Evolutionary conservation across 2,113 vertebrate species (phyloP), one percentile per base, ranked within the genome.

Genomic region (Lichenostomus cassidix): DNA sequence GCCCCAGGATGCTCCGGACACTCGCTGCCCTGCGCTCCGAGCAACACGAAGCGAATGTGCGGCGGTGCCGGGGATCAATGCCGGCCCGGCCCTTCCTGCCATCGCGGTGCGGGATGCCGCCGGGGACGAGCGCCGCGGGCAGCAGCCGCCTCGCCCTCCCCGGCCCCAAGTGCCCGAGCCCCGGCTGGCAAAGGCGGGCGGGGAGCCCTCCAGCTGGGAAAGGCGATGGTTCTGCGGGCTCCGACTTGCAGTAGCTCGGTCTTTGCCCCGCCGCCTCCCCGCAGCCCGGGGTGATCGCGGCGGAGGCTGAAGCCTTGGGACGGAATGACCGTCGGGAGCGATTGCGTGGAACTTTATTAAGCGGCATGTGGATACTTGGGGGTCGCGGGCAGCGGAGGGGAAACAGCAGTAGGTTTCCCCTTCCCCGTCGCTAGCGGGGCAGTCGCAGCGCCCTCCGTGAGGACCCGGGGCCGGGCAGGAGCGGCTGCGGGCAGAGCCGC

Each of bases 11-110:
- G 0, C 3, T 3, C 12, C 2, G 8, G 24, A 14, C 4, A 5
- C 15, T 16, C 31, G 0, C 2, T 10, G 41, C 11, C 14, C 52
- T 3, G 15, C 1, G 5, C 5, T 10, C 11, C 4, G 17, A 4
- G 12, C 55, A 29, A 2, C 25, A 0, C 7, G 19, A 5, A 0
- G 8, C 1, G 58, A 1, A 1, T 1, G 24, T 4, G 12, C 23
- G 52, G 22, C 3, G 18, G 12, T 28, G 41, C 56, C 15, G 1
- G 6, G 25, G 23, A 11, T 37, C 6, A 10, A 52, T 16, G 21
- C 16, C 44, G 21, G 12, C 1, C 19, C 16, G 2, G 5, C 39
- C 7, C 6, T 24, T 25, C 20, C 76, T 31, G 9, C 27, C 11
- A 1, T 2, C 3, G 10, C 23, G 9, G 9, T 14, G 12, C 1